Conservation (phyloP, 2,113 vertebrate genomes). For the Hippolais icterina region DNA sequence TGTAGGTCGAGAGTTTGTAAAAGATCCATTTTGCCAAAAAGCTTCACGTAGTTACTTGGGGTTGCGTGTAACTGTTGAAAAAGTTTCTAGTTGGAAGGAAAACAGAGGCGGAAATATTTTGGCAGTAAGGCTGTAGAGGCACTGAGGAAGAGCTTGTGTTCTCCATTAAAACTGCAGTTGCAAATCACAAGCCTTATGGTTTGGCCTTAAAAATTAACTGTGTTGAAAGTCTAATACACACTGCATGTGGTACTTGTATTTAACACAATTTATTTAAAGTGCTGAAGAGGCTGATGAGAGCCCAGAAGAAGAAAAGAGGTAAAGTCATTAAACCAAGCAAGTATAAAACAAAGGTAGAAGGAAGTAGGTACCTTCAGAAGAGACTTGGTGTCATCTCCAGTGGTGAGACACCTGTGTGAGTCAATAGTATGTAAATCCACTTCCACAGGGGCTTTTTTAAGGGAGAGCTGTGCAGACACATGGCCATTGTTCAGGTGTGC, state of each 20-base stretch:
- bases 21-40: background rate
- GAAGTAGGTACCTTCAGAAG: background rate
- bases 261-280: background rate
- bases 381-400: background rate
- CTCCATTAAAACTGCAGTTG: background rate
- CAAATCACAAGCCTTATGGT: fast-evolving
- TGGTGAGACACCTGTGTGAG: background rate
- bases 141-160: background rate
- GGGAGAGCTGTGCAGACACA: background rate
- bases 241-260: background rate
- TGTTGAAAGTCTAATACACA: background rate
- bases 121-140: background rate
- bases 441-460: background rate
- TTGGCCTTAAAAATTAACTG: background rate
- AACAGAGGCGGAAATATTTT: background rate
- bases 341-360: background rate
- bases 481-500: background rate
- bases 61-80: background rate
- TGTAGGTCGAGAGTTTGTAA: fast-evolving
- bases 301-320: background rate
- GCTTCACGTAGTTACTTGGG: background rate
- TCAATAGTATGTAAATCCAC: background rate
- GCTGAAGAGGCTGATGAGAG: background rate
- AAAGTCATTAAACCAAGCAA: background rate
- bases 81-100: background rate